Evolutionary conservation across 2,888 invertebrate species (phyloP).

Genomic region (Drosophila silvestris): DNA sequence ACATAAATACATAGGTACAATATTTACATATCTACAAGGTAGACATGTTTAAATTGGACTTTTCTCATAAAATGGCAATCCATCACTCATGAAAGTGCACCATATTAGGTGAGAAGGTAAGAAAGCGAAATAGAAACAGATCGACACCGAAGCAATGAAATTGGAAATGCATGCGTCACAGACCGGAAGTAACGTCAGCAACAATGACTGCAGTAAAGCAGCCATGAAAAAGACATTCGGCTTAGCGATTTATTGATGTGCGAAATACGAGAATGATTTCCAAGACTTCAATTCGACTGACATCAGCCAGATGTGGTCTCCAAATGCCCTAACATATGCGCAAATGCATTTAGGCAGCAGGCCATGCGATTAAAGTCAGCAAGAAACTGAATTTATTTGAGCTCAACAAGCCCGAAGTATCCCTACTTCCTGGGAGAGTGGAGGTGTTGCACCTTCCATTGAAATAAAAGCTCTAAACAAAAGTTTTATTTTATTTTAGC

Average conservation of each 20-base stretch:
- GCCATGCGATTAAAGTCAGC: not conserved
- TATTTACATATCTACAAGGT: too few species aligned
- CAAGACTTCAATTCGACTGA: not conserved
- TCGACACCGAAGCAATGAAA: constrained; percentile 17
- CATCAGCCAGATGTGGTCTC: constrained; percentile 12
- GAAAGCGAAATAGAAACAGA: constrained; percentile 19
- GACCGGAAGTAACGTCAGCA: constrained; percentile 30
- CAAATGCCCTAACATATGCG: constrained; percentile 2
- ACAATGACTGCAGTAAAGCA: constrained; percentile 1
- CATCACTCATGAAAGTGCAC: not conserved
- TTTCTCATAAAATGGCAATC: not conserved
- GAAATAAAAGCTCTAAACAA: not conserved
- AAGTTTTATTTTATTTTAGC: not conserved
- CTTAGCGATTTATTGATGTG: constrained; percentile 41
- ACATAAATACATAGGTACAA: not conserved
- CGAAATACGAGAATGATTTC: constrained; percentile 22
- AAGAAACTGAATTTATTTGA: not conserved
- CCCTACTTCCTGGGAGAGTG: not conserved
- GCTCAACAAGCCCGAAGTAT: constrained; percentile 1
- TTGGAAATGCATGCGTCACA: constrained; percentile 22
- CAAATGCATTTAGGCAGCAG: constrained; percentile 9
- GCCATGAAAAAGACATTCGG: not conserved
- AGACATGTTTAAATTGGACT: not conserved
- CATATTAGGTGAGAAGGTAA: constrained; percentile 4
- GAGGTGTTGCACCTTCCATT: not conserved